Conservation (phyloP, 2,888 invertebrate genomes). For the Eulithis testata region DNA sequence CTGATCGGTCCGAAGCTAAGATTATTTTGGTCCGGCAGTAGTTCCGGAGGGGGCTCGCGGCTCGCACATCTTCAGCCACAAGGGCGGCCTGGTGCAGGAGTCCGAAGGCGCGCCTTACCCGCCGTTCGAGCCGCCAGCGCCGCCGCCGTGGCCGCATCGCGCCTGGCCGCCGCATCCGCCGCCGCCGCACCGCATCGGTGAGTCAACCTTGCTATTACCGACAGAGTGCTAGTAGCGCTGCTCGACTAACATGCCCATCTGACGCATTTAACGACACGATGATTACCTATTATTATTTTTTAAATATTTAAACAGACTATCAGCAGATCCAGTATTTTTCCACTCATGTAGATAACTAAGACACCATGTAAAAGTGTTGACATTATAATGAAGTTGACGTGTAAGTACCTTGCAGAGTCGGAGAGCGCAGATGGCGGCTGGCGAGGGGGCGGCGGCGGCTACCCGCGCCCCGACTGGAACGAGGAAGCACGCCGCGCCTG, state of each 20-base stretch:
- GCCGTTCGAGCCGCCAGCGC: constrained; percentile 43
- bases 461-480: constrained; percentile 56
- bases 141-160: constrained; percentile 43
- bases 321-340: too few species aligned
- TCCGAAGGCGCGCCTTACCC: constrained; percentile 54
- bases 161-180: constrained; percentile 43
- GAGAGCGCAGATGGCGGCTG: constrained; percentile 46
- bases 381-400: too few species aligned
- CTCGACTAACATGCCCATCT: too few species aligned
- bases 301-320: too few species aligned
- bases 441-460: constrained; percentile 37
- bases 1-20: neutral
- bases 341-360: too few species aligned
- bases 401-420: constrained; percentile 39
- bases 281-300: too few species aligned
- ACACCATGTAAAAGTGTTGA: too few species aligned
- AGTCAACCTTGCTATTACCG: neutral
- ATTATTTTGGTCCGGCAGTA: neutral
- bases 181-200: neutral
- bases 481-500: constrained; percentile 68
- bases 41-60: constrained; percentile 25
- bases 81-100: constrained; percentile 86
- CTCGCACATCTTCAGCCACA: constrained; percentile 90
- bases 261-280: too few species aligned
- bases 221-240: too few species aligned